A percentile compares a stretch with the other conserved stretches of the same genome.
Conservation (phyloP, 2,888 invertebrate species). For the Melinopterus prodromus region DNA sequence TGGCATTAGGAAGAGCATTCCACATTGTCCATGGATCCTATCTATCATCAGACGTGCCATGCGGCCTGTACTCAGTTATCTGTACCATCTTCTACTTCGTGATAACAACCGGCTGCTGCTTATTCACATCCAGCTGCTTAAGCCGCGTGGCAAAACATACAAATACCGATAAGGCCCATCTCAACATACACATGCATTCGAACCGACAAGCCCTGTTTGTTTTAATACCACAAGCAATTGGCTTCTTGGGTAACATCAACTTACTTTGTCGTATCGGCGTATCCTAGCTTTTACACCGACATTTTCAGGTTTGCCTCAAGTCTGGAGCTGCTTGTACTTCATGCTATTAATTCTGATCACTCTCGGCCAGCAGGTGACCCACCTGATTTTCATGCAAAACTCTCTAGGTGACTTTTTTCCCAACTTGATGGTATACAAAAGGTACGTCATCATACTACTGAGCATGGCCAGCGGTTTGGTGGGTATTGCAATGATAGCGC, state of each 20-base stretch:
- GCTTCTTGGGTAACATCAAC: conserved; percentile 27
- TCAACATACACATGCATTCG: background rate
- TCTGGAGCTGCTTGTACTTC: conserved; percentile 35
- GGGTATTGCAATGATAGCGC: conserved; percentile 27
- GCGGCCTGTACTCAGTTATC: conserved; percentile 40
- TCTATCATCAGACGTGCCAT: conserved; percentile 30
- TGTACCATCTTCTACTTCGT: conserved; percentile 31
- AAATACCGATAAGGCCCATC: conserved; percentile 11
- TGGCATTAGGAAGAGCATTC: conserved; percentile 38
- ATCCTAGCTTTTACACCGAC: background rate
- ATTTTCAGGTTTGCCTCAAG: conserved; percentile 33
- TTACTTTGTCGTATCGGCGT: background rate
- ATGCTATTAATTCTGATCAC: conserved; percentile 28
- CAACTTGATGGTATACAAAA: conserved; percentile 28
- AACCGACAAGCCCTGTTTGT: conserved; percentile 25
- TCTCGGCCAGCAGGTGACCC: conserved; percentile 31
- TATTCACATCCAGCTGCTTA: conserved; percentile 28
- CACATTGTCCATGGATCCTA: conserved; percentile 42
- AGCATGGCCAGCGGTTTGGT: conserved; percentile 29
- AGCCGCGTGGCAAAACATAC: conserved; percentile 26
- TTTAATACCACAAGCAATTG: conserved; percentile 33
- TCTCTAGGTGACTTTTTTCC: conserved; percentile 33
- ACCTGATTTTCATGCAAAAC: conserved; percentile 32
- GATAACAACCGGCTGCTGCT: conserved; percentile 18
- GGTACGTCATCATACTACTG: conserved; percentile 30